phyloP scores from a whole-genome alignment of 1,140 invertebrate species.

The Melitaea cinxia region DNA sequence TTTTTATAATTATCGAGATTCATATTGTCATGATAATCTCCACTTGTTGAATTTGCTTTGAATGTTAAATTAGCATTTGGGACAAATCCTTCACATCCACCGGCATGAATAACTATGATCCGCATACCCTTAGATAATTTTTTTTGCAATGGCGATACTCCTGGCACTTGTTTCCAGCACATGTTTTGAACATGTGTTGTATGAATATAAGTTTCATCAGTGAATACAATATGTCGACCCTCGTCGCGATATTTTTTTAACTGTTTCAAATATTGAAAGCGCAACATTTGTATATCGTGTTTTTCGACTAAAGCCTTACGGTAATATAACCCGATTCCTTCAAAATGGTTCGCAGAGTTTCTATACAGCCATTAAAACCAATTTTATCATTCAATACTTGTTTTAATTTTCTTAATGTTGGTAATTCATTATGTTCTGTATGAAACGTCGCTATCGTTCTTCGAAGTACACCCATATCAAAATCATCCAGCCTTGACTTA shows the following conservation, averaged over 20 bases:
- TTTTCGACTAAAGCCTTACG: slow-evolving; percentile 20
- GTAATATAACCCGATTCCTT: slow-evolving; percentile 19
- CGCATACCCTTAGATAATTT: not conserved
- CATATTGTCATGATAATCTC: slow-evolving; percentile 35
- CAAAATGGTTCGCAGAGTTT: not conserved
- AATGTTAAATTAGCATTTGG: slow-evolving; percentile 34
- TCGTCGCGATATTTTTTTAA: slow-evolving; percentile 15
- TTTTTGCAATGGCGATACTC: no score
- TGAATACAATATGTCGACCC: slow-evolving; percentile 32
- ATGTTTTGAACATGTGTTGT: slow-evolving; percentile 1
- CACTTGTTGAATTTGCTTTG: slow-evolving; percentile 36
- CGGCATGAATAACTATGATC: slow-evolving; percentile 37
- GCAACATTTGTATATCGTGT: slow-evolving; percentile 9
- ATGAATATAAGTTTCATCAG: slow-evolving; percentile 24
- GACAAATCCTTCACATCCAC: slow-evolving; percentile 34
- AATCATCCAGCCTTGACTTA: no score
- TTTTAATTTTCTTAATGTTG: not conserved
- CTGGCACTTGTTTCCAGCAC: no score
- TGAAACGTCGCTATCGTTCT: slow-evolving; percentile 2
- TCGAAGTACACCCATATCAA: no score
- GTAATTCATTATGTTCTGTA: slow-evolving; percentile 2
- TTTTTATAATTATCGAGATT: slow-evolving; percentile 26
- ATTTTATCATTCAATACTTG: not conserved
- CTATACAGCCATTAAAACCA: not conserved
- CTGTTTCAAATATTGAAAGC: slow-evolving; percentile 28